These are phyloP conservation scores for Mythimna loreyi DNA, from an alignment of 2,888 invertebrate genomes.

Conservation along the genomic window DNA sequence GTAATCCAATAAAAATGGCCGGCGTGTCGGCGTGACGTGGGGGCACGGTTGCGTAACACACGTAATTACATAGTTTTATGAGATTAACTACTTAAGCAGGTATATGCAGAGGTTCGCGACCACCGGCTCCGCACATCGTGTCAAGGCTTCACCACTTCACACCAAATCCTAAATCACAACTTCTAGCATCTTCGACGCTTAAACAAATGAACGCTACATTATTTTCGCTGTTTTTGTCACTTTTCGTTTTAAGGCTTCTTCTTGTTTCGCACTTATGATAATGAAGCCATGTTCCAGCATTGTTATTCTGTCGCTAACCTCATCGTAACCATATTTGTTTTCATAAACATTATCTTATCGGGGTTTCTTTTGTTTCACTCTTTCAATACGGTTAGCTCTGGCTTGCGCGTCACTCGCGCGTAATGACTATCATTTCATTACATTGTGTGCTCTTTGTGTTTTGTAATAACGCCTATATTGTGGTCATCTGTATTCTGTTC, in stretches of 20 bases:
- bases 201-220: conserved; percentile 45
- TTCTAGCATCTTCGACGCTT: conserved; percentile 37
- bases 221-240: background rate
- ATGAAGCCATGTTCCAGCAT: conserved; percentile 44
- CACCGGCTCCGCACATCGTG: conserved; percentile 33
- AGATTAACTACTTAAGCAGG: conserved; percentile 67
- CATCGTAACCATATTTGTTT: conserved; percentile 69
- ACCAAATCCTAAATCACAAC: conserved; percentile 22
- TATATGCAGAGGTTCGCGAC: conserved; percentile 45
- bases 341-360: conserved; percentile 73
- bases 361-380: conserved; percentile 73
- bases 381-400: conserved; percentile 63
- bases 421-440: conserved; percentile 53
- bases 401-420: conserved; percentile 57
- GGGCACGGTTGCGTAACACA: conserved; percentile 67
- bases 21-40: conserved; percentile 49
- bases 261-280: conserved; percentile 37
- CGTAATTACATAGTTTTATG: conserved; percentile 69
- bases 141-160: conserved; percentile 58
- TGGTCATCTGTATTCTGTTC: conserved; percentile 35
- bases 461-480: conserved; percentile 60
- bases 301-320: conserved; percentile 51
- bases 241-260: conserved; percentile 23
- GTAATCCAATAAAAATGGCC: conserved; percentile 76
- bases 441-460: conserved; percentile 57